Conservation (phyloP, 2,888 invertebrate species). For the Cephus rjabovi region DNA sequence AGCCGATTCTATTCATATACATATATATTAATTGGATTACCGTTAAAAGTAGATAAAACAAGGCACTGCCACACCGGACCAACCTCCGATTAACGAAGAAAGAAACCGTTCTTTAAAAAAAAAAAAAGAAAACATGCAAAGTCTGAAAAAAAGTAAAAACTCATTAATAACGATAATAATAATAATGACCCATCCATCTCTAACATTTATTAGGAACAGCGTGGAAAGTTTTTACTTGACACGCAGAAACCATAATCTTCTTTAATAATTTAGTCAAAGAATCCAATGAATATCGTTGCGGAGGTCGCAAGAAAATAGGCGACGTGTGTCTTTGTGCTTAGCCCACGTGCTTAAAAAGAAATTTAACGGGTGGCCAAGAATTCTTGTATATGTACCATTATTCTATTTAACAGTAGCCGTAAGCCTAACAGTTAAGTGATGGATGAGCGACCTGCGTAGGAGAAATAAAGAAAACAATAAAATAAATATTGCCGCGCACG, state of each 20-base stretch:
- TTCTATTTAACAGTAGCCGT: slow-evolving; percentile 61
- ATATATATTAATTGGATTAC: neutral
- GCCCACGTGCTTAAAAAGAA: slow-evolving; percentile 29
- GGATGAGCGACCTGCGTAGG: slow-evolving; percentile 45
- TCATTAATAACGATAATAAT: slow-evolving; percentile 17
- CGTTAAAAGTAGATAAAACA: slow-evolving; percentile 19
- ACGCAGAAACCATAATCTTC: neutral
- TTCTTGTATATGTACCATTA: slow-evolving; percentile 62
- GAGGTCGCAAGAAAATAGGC: slow-evolving; percentile 17
- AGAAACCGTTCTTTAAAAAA: slow-evolving; percentile 16
- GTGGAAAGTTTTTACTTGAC: neutral
- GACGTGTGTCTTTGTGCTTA: slow-evolving; percentile 52
- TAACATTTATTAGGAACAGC: neutral
- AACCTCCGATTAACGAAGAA: slow-evolving; percentile 30
- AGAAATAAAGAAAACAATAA: neutral
- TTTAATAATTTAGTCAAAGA: neutral
- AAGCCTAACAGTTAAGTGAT: slow-evolving; percentile 59
- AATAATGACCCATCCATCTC: neutral
- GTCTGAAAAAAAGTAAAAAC: neutral
- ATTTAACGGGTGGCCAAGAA: slow-evolving; percentile 31
- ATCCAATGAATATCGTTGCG: neutral
- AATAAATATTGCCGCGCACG: neutral
- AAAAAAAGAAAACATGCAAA: slow-evolving; percentile 7
- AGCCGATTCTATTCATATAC: neutral
- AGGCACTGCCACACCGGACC: slow-evolving; percentile 44